Base-by-base conservation (phyloP, 2,888 invertebrate species). In the Oxyteleia sp. region DNA sequence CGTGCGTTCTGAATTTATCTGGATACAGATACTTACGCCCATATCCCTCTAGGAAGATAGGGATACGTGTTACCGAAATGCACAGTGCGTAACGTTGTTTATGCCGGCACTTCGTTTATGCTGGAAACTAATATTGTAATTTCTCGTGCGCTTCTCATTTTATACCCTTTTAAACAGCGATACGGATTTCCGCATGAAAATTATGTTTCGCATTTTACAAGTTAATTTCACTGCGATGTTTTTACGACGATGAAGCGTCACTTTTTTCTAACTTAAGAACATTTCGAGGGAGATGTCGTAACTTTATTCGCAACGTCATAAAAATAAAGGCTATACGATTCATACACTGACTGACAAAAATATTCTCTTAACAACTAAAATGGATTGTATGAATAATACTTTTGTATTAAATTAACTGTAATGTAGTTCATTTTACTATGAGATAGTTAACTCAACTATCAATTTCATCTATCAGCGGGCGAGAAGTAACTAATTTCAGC, bases 21-120 rank as follows among this genome's bases (percentile, higher is more conserved):
- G 47, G 26, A 69, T 69, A 38, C 20, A 51, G 68, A 76, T 76
- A 76, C 29, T 32, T 43, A 38, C 76, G 49, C 68, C 66, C 76
- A 68, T 68, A 49, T 43, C 38, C 20, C 43, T 64, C 18, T 45
- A 43, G 10, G 38, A 63, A 53, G 53, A 61, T 63, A 53, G 15
- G 32, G 11, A 11, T 20, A 38, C 20, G 18, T 13, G 20, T 47
- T 59, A 49, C 38, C 16, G 47, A 41, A 61, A 53, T 16, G 43
- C n/a, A 47, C 47, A 32, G 20, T 23, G 16, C 35, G 18, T 23
- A 11, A 20, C 47, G 53, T 53, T 53, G 53, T 53, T 53, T 53
- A 53, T 18, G 41, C 57, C 63, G 63, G 15, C 45, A 16, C 63
- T 63, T n/a, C 41, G 18, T 63, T 45, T 32, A 45, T 15, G 18